A percentile compares a stretch with the other conserved stretches of the same genome.
phyloP scores from a whole-genome alignment of 2,797 vertebrate species.

The Octomys mimax region DNA sequence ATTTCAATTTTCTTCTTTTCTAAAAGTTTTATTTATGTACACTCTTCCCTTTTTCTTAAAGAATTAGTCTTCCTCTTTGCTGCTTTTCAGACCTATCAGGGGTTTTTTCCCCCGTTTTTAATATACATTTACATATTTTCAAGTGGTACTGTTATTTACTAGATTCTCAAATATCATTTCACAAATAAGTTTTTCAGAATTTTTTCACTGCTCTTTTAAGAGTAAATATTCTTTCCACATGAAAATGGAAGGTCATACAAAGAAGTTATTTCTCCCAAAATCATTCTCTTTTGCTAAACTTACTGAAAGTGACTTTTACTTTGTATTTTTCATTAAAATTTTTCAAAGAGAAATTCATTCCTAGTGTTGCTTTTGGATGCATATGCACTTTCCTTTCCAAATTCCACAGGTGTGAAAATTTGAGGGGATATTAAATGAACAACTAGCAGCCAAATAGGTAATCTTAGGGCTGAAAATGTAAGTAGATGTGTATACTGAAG shows the following conservation, averaged over 20 bases:
- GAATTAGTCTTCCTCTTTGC: background rate
- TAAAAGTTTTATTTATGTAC: background rate
- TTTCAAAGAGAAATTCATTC: conserved; percentile 65
- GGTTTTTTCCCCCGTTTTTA: background rate
- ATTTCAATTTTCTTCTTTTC: background rate
- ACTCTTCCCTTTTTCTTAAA: background rate
- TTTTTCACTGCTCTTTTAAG: conserved; percentile 32
- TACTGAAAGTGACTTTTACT: conserved; percentile 62
- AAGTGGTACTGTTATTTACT: background rate
- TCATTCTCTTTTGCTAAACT: conserved; percentile 63
- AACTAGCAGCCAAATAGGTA: conserved; percentile 67
- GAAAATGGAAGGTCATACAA: conserved; percentile 33
- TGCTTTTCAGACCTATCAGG: background rate
- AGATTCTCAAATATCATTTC: conserved; percentile 39
- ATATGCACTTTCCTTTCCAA: conserved; percentile 67
- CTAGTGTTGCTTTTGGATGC: conserved; percentile 67
- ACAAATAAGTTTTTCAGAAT: conserved; percentile 20
- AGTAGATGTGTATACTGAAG: background rate
- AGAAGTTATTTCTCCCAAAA: conserved; percentile 57
- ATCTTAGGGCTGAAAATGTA: conserved; percentile 46
- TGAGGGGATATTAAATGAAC: conserved; percentile 74
- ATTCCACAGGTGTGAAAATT: conserved; percentile 76
- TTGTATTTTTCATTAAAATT: conserved; percentile 70
- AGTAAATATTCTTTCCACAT: conserved; percentile 38
- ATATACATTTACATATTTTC: background rate